Evolutionary conservation across 2,113 vertebrate genomes (phyloP).

Genomic region (Dasypus novemcinctus): DNA sequence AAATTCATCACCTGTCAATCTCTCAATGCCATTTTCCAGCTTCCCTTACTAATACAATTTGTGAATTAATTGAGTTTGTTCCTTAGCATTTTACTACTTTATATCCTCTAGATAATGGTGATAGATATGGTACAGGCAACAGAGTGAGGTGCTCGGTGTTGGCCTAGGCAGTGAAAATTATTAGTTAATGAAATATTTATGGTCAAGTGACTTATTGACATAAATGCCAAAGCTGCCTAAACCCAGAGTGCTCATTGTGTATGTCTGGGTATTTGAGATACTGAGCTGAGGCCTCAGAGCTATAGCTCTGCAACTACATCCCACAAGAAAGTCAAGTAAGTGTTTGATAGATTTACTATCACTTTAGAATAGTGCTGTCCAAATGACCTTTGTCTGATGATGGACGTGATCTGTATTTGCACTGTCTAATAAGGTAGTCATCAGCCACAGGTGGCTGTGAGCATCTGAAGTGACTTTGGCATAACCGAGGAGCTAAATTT

Average conservation of each 20-base stretch:
- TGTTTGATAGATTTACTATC: neutral
- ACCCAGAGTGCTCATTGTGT: neutral
- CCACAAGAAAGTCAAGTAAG: neutral
- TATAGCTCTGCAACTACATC: neutral
- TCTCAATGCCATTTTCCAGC: no score
- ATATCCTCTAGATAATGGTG: neutral
- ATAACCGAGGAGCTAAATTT: neutral
- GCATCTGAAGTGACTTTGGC: neutral
- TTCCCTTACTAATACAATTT: neutral
- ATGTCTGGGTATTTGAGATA: neutral
- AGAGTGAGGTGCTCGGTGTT: neutral
- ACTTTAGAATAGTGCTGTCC: neutral
- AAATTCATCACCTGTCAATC: no score
- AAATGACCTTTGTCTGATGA: neutral
- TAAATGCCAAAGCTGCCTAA: neutral
- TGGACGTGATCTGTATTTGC: neutral
- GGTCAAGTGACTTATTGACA: neutral
- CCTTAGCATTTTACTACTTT: neutral
- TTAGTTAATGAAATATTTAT: neutral
- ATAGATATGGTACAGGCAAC: neutral
- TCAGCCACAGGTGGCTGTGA: neutral
- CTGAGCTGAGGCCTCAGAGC: neutral
- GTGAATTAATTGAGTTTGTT: neutral
- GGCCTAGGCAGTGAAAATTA: neutral
- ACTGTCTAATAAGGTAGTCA: neutral